phyloP scores from a whole-genome alignment of 2,888 invertebrate genomes.

The Shargacucullia verbasci region DNA sequence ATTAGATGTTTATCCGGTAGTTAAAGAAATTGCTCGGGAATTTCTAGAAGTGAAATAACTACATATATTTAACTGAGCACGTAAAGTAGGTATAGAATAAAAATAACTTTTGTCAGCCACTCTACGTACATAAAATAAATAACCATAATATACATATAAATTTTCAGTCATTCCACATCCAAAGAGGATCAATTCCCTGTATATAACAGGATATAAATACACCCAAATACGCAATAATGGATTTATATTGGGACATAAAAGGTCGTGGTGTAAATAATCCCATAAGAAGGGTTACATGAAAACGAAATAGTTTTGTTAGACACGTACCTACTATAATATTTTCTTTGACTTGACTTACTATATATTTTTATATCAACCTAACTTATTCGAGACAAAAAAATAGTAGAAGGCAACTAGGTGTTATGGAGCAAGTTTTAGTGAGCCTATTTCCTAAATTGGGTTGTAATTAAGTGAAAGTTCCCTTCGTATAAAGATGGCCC shows the following conservation, averaged over 20 bases:
- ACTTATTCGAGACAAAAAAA: too few relatives aligned
- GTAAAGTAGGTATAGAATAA: too few relatives aligned
- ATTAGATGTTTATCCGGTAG: neutral
- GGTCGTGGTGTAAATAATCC: constrained; percentile 45
- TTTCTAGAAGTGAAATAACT: too few relatives aligned
- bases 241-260: constrained; percentile 34
- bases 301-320: constrained; percentile 24
- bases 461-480: too few relatives aligned
- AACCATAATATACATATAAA: constrained; percentile 5
- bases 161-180: constrained; percentile 27
- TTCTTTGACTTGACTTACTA: neutral
- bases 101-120: too few relatives aligned
- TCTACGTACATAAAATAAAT: too few relatives aligned
- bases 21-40: too few relatives aligned
- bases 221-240: constrained; percentile 24
- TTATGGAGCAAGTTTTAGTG: too few relatives aligned
- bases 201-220: constrained; percentile 29
- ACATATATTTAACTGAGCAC: too few relatives aligned
- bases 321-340: constrained; percentile 3
- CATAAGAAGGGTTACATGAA: constrained; percentile 41
- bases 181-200: constrained; percentile 21
- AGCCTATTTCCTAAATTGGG: too few relatives aligned
- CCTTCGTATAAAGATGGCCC: too few relatives aligned
- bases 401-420: too few relatives aligned
- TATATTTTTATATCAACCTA: neutral